Conservation (phyloP, 2,888 invertebrate genomes). For the Automeris io region DNA sequence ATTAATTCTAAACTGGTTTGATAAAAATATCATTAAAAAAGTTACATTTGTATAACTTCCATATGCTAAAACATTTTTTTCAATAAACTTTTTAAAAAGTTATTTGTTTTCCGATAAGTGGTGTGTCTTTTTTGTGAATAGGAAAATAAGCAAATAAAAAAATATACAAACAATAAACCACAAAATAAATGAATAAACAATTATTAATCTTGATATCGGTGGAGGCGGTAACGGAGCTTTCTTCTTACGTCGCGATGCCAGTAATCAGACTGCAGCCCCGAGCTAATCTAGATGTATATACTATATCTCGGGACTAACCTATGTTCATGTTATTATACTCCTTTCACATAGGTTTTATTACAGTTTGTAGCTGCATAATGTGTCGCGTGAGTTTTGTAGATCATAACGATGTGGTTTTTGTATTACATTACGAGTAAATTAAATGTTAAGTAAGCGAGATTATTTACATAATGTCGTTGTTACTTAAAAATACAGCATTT, state of each 20-base stretch:
- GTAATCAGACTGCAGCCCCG: constrained; percentile 65
- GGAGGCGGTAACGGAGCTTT: constrained; percentile 43
- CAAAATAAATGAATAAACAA: constrained; percentile 30
- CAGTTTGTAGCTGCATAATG: constrained; percentile 9
- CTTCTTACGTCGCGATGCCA: constrained; percentile 53
- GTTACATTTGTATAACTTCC: too few relatives aligned
- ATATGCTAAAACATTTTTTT: too few relatives aligned
- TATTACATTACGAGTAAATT: constrained; percentile 24
- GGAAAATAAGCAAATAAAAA: too few relatives aligned
- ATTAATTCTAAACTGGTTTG: too few relatives aligned
- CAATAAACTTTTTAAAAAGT: too few relatives aligned
- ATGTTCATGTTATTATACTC: constrained; percentile 52
- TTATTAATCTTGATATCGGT: constrained; percentile 47
- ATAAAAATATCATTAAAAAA: too few relatives aligned
- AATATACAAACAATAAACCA: too few relatives aligned
- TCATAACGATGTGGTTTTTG: constrained; percentile 11
- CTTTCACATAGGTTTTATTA: constrained; percentile 44
- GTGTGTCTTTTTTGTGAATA: too few relatives aligned
- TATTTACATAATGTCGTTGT: constrained; percentile 36
- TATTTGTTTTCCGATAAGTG: too few relatives aligned
- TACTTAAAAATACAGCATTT: constrained; percentile 36
- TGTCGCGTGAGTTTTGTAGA: constrained; percentile 10
- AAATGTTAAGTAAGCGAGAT: constrained; percentile 26
- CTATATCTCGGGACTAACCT: constrained; percentile 47
- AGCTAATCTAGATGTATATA: constrained; percentile 69